Conservation (phyloP, 2,888 invertebrate genomes). For the Margaritifera margaritifera region DNA sequence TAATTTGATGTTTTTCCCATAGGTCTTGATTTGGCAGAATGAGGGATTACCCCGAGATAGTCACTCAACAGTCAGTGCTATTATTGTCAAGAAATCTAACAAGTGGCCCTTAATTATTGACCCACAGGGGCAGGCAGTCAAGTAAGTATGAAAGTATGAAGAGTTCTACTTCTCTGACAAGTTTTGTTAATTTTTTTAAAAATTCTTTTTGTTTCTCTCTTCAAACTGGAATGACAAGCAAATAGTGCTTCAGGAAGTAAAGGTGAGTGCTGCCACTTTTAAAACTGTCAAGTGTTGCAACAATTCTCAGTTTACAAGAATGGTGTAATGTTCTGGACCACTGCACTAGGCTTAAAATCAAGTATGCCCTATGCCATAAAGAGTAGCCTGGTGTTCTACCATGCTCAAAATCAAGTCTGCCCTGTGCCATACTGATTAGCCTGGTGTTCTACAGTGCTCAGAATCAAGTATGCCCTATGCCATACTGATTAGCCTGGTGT, state of each 20-base stretch:
- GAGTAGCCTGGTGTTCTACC: no score
- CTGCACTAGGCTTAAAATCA: no score
- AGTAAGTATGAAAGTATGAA: constrained; percentile 60
- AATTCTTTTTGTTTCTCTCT: neutral
- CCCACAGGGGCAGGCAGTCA: constrained; percentile 71
- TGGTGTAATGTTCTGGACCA: no score
- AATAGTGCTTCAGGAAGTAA: neutral
- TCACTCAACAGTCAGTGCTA: constrained; percentile 71
- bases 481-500: no score
- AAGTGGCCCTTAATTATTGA: constrained; percentile 73
- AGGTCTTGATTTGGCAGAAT: constrained; percentile 71
- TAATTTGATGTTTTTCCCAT: constrained; percentile 6
- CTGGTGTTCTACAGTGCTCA: no score
- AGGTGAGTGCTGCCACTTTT: no score
- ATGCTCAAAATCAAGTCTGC: no score
- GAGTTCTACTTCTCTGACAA: neutral
- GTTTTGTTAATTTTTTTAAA: neutral
- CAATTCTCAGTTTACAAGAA: no score
- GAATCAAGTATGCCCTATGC: no score
- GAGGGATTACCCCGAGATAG: constrained; percentile 69
- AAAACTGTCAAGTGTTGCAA: no score
- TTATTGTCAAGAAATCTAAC: constrained; percentile 68
- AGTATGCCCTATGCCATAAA: no score
- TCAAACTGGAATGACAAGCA: neutral
- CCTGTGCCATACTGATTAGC: no score